Conservation (phyloP, 2,113 vertebrate genomes). For the Colius striatus region DNA sequence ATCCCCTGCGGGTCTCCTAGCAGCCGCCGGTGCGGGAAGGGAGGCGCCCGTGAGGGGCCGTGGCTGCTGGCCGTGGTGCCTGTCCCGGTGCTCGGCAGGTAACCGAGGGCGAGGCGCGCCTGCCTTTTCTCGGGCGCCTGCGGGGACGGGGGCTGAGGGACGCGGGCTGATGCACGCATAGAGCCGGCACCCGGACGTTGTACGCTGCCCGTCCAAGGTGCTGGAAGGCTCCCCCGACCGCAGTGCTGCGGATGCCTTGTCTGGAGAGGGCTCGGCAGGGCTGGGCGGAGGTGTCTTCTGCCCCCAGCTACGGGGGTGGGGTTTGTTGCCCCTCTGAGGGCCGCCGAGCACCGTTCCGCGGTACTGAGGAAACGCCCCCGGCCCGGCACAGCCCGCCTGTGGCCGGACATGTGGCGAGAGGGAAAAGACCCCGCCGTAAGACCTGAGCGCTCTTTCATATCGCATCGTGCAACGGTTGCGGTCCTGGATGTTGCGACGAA, state of each 20-base stretch:
- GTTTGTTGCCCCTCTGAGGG: not conserved
- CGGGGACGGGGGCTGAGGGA: too few relatives aligned
- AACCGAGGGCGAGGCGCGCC: not conserved
- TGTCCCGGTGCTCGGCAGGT: not conserved
- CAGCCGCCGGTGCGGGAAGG: not conserved
- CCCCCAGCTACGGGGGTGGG: not conserved
- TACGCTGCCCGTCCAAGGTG: too few relatives aligned
- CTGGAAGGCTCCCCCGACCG: not conserved
- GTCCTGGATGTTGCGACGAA: not conserved
- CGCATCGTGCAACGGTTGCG: accelerated
- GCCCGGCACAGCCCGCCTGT: too few relatives aligned
- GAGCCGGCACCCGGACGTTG: not conserved
- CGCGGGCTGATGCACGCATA: not conserved
- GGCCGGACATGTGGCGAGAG: not conserved
- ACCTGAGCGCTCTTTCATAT: not conserved
- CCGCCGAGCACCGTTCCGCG: not conserved
- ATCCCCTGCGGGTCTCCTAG: not conserved
- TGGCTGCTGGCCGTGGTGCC: not conserved
- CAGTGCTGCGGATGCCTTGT: not conserved
- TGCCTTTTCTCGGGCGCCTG: too few relatives aligned
- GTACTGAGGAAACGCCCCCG: not conserved
- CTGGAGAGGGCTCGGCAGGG: not conserved
- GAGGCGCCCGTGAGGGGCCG: not conserved
- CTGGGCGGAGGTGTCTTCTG: not conserved
- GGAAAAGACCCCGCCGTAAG: accelerated